phyloP scores from a whole-genome alignment of 2,797 vertebrate genomes.

The Tachyglossus aculeatus region DNA sequence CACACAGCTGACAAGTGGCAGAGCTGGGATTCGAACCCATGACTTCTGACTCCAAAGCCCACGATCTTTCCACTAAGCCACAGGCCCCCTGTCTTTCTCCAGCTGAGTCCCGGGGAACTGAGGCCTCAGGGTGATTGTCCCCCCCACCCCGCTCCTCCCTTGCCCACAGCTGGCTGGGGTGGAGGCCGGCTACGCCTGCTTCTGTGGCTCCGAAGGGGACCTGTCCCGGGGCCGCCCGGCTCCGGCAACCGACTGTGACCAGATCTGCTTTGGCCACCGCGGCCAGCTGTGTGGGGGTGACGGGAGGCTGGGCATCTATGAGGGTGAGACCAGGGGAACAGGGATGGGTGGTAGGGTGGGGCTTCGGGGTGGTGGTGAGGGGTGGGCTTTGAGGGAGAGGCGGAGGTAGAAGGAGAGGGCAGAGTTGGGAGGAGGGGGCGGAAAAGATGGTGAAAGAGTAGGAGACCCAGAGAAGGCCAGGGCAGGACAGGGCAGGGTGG shows the following conservation, averaged over 20 bases:
- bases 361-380: background rate
- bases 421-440: background rate
- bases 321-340: conserved; percentile 57
- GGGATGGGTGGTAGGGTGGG: no score
- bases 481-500: background rate
- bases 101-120: no score
- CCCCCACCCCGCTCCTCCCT: conserved; percentile 20
- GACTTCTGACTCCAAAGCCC: no score
- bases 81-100: no score
- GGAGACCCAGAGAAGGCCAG: background rate
- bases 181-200: conserved; percentile 75
- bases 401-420: background rate
- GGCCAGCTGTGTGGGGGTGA: conserved; percentile 73
- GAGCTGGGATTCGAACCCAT: no score
- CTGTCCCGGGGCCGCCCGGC: conserved; percentile 48
- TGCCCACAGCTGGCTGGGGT: conserved; percentile 68
- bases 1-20: no score
- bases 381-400: background rate
- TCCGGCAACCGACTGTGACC: conserved; percentile 70
- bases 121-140: background rate
- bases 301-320: conserved; percentile 69
- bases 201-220: conserved; percentile 70
- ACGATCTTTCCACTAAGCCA: no score
- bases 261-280: conserved; percentile 73
- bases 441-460: background rate